A percentile compares a stretch with the other conserved stretches of the same genome.
Conservation (phyloP, 1,140 invertebrate species). For the Adoxophyes honmai region DNA sequence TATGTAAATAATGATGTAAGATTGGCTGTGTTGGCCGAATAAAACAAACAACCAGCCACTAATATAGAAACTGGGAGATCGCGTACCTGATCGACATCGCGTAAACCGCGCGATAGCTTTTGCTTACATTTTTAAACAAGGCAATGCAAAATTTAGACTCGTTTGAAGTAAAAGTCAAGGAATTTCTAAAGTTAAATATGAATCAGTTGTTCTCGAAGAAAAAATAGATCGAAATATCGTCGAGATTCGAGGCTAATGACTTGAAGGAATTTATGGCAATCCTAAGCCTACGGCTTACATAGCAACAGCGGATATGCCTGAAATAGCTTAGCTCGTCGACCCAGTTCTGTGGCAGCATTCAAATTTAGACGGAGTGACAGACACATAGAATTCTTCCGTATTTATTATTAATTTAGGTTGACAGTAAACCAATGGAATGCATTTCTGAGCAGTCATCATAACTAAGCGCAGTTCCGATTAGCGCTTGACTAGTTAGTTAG, state of each 20-base stretch:
- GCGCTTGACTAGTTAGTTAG: too few relatives aligned
- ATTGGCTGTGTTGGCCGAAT: conserved; percentile 15
- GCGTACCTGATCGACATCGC: background rate
- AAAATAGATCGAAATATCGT: too few relatives aligned
- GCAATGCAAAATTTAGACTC: too few relatives aligned
- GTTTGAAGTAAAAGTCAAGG: too few relatives aligned
- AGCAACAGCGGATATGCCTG: conserved; percentile 11
- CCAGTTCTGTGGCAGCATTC: conserved; percentile 1
- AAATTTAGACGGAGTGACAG: conserved; percentile 10
- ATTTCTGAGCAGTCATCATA: background rate
- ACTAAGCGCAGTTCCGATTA: too few relatives aligned
- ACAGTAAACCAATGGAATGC: background rate
- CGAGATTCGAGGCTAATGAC: too few relatives aligned
- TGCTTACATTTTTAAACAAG: too few relatives aligned
- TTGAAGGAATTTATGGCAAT: conserved; percentile 2
- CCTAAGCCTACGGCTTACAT: background rate
- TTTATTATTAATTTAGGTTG: conserved; percentile 2
- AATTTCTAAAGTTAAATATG: too few relatives aligned
- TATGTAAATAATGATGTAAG: conserved; percentile 58
- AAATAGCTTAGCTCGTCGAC: conserved; percentile 7
- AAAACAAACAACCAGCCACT: conserved; percentile 18
- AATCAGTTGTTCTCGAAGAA: too few relatives aligned
- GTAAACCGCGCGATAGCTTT: too few relatives aligned
- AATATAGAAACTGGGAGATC: conserved; percentile 10
- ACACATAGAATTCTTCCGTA: conserved; percentile 3